Conservation (phyloP, 2,797 vertebrate species). For the Octomys mimax region DNA sequence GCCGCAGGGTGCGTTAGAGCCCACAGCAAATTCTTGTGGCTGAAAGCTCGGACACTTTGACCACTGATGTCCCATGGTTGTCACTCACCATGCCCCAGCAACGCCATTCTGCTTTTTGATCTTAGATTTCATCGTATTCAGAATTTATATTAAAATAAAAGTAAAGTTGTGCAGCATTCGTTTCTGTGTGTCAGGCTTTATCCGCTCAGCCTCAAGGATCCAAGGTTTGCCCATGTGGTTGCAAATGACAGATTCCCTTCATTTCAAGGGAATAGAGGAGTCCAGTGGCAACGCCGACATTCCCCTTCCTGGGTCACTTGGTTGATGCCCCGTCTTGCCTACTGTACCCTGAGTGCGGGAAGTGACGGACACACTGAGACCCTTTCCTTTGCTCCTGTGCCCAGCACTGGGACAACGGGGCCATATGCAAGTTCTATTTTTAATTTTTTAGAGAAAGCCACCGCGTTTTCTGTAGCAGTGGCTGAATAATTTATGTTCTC, state of each 20-base stretch:
- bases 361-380: not conserved
- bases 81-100: not conserved
- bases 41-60: not conserved
- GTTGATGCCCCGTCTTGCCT: too few species aligned
- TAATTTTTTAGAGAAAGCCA: too few species aligned
- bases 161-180: too few species aligned
- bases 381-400: not conserved
- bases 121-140: not conserved
- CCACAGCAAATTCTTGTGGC: too few species aligned
- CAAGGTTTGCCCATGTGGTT: too few species aligned
- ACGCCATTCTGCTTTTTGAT: not conserved
- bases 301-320: not conserved
- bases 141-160: not conserved
- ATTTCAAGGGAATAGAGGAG: not conserved
- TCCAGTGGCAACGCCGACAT: not conserved
- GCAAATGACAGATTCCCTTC: not conserved
- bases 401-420: not conserved
- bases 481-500: not conserved
- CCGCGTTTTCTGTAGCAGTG: not conserved
- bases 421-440: not conserved
- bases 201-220: not conserved
- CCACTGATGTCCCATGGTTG: not conserved
- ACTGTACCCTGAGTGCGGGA: not conserved
- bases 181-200: not conserved
- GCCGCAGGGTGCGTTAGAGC: fast-evolving